Conservation (phyloP, 1,140 invertebrate species). For the Thaumatotibia leucotreta region DNA sequence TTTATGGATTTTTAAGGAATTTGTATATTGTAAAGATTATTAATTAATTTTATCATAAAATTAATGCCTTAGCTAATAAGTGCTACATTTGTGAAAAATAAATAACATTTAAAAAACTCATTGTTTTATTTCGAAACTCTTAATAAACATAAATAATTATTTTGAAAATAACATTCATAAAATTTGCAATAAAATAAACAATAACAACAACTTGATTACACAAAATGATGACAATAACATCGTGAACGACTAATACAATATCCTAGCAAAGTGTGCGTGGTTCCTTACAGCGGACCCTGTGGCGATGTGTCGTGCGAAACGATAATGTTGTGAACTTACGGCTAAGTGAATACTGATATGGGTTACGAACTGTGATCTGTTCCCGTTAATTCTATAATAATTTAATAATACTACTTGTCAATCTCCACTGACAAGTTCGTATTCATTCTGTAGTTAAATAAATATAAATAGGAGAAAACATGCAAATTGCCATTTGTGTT, state of each 20-base stretch:
- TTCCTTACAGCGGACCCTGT: background rate
- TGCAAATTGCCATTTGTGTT: no score
- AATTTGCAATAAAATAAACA: constrained; percentile 13
- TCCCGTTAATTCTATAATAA: background rate
- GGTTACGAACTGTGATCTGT: background rate
- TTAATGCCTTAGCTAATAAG: constrained; percentile 73
- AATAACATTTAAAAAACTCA: constrained; percentile 74
- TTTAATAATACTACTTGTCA: no score
- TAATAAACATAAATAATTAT: constrained; percentile 16
- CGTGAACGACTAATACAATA: constrained; percentile 4
- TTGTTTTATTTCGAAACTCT: constrained; percentile 58
- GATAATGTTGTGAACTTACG: background rate
- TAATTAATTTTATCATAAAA: constrained; percentile 79
- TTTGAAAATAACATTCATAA: constrained; percentile 21
- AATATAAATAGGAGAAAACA: no score
- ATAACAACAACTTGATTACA: constrained; percentile 14
- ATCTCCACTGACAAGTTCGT: no score
- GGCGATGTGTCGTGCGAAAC: background rate
- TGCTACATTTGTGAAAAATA: constrained; percentile 75
- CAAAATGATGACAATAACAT: constrained; percentile 9
- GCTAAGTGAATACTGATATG: background rate
- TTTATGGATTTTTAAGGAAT: constrained; percentile 76
- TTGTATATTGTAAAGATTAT: constrained; percentile 78
- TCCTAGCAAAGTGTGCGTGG: background rate
- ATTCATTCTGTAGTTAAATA: no score